Base-by-base conservation (phyloP, 2,888 invertebrate species). In the Lochmaea crataegi region DNA sequence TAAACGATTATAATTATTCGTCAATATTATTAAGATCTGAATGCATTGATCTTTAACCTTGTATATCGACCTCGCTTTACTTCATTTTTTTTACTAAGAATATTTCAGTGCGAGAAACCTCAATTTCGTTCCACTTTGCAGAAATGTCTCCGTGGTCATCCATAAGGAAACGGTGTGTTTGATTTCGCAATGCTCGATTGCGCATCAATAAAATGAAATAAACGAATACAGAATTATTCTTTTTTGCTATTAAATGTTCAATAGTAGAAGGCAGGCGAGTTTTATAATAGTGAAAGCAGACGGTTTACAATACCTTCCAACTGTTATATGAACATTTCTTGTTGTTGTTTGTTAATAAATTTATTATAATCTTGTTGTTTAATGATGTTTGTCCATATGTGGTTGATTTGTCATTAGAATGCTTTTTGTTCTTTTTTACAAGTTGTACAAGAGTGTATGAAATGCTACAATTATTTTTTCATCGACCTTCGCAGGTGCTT, bases 301-400 rank as follows among this genome's bases (percentile, higher is more conserved):
- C 53, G 48, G 22, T 66, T 45, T 58, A 73, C 71, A 71, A 64
- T 75, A 73, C 76, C 73, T 73, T 75, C 71, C 73, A 73, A 67
- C 71, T 64, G 70, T 66, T 70, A 65, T 70, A 65, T 74, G 74
- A 71, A 77, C 72, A 73, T 58, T 32, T 51, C 74, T 68, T 68
- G 61, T 63, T 65, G 51, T 57, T 64, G 60, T 58, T 71, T 71
- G 61, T 61, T 70, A 72, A 65, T 41, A 73, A 51, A 73, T 75
- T 71, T n/a, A n/a, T n/a, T n/a, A n/a, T n/a, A n/a, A n/a, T n/a
- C n/a, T n/a, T n/a, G n/a, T n/a, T n/a, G n/a, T n/a, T n/a, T n/a
- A n/a, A n/a, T n/a, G n/a, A n/a, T n/a, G n/a, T n/a, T n/a, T n/a
- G n/a, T n/a, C n/a, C n/a, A n/a, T n/a, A n/a, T n/a, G n/a, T n/a